A percentile compares a stretch with the other conserved stretches of the same genome.
Evolutionary conservation across 2,888 invertebrate species (phyloP).

Genomic region (Therioaphis trifolii): DNA sequence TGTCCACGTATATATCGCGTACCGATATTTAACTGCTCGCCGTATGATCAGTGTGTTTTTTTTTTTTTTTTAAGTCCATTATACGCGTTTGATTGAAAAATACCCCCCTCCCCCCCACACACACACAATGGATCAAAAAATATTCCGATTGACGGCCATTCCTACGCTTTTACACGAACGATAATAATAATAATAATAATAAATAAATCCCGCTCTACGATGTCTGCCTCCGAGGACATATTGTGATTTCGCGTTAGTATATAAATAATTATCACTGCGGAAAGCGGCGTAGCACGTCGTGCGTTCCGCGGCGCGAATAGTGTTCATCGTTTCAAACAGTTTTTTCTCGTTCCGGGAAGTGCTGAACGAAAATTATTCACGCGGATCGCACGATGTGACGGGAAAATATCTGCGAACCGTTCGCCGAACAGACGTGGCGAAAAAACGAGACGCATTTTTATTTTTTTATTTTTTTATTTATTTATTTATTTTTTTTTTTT

Average conservation of each 20-base stretch:
- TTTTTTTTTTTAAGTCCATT: slow-evolving; percentile 11
- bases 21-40: not conserved
- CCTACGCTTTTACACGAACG: not conserved
- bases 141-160: not conserved
- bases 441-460: too few relatives aligned
- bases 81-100: slow-evolving; percentile 8
- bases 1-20: not conserved
- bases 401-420: not conserved
- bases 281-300: not conserved
- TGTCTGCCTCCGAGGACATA: not conserved
- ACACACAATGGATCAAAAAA: slow-evolving; percentile 3
- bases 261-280: not conserved
- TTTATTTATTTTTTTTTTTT: too few relatives aligned
- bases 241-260: not conserved
- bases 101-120: too few relatives aligned
- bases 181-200: too few relatives aligned
- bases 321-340: not conserved
- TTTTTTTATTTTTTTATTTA: too few relatives aligned
- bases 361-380: not conserved
- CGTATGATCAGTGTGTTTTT: not conserved
- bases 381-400: not conserved
- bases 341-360: not conserved
- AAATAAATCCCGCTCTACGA: too few relatives aligned
- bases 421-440: not conserved
- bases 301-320: not conserved